Conservation (phyloP, 2,797 vertebrate species). For the Aphelocoma californica region DNA sequence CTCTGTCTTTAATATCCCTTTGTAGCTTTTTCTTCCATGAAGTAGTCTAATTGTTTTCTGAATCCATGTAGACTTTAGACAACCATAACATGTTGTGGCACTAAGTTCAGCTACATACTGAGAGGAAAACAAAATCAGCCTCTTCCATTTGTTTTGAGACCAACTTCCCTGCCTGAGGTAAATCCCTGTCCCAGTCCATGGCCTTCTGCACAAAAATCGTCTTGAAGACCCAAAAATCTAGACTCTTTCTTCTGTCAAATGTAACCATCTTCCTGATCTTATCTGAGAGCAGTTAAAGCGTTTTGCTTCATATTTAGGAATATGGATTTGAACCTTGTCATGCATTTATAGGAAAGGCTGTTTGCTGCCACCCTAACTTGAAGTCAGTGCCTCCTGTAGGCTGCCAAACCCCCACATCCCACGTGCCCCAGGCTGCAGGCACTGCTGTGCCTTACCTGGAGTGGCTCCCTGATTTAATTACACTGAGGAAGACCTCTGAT, state of each 20-base stretch:
- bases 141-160: background rate
- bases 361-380: background rate
- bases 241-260: background rate
- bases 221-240: background rate
- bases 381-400: background rate
- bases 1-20: background rate
- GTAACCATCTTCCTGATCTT: background rate
- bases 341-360: background rate
- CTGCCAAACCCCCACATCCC: background rate
- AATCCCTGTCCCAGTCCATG: background rate
- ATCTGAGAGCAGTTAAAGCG: background rate
- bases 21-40: background rate
- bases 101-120: background rate
- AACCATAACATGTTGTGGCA: background rate
- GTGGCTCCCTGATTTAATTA: background rate
- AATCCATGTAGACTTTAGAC: background rate
- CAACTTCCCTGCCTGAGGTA: accelerated
- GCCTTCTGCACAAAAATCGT: background rate
- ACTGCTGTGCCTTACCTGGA: background rate
- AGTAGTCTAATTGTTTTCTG: background rate
- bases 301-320: background rate
- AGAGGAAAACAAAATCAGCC: background rate
- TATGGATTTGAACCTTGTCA: background rate
- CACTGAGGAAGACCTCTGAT: background rate
- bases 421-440: too few species aligned